These are phyloP conservation scores for Triplophysa bombifrons DNA, from an alignment of 2,797 vertebrate species.

Conservation along the genomic window DNA sequence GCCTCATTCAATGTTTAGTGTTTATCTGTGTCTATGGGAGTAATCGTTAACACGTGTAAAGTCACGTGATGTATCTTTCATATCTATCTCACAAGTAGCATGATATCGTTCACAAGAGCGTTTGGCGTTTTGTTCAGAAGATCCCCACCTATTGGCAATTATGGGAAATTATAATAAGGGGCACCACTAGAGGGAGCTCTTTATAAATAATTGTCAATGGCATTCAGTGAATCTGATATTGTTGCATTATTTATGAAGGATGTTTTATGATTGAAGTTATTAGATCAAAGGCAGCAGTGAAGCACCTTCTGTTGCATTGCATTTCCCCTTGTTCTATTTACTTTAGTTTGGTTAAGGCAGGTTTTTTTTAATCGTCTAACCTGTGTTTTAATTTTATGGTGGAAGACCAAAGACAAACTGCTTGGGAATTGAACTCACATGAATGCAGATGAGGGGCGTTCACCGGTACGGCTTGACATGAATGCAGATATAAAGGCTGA, in stretches of 20 bases:
- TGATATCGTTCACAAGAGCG: no score
- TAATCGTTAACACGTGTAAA: no score
- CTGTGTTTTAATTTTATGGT: not conserved
- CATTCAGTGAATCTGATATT: slow-evolving; percentile 36
- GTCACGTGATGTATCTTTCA: no score
- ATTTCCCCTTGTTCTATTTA: not conserved
- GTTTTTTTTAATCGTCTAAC: not conserved
- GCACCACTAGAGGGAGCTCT: slow-evolving; percentile 77
- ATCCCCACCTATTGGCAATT: no score
- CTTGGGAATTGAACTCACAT: not conserved
- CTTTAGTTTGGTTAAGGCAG: not conserved
- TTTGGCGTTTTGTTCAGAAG: no score
- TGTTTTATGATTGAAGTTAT: slow-evolving; percentile 29
- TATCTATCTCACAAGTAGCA: no score
- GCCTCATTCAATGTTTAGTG: no score
- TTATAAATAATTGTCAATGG: slow-evolving; percentile 65
- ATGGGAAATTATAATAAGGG: not conserved
- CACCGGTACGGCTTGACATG: slow-evolving; percentile 37
- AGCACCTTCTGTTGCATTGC: not conserved
- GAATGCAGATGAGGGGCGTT: slow-evolving; percentile 49
- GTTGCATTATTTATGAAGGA: slow-evolving; percentile 70
- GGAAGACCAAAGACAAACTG: not conserved
- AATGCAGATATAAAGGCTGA: slow-evolving; percentile 42
- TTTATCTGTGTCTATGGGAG: no score
- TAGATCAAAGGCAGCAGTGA: not conserved